These are phyloP conservation scores for Siderastrea siderea DNA, from an alignment of 92 coral and sea anemone species.

Conservation along the genomic window DNA sequence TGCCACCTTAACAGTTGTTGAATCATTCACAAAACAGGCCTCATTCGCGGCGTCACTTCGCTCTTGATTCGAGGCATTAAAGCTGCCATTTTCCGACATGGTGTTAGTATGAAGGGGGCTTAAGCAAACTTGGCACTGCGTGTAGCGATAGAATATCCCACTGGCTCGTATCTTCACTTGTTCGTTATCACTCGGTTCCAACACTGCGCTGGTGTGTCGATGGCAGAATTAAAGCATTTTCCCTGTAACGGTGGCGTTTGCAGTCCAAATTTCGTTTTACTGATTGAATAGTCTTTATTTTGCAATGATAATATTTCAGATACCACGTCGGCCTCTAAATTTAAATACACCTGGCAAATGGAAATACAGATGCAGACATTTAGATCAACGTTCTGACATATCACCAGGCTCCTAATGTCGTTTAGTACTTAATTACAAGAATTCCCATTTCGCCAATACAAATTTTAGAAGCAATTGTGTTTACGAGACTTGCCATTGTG, in stretches of 20 bases:
- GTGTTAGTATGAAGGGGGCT: no score
- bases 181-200: not conserved
- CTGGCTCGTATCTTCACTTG: not conserved
- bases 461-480: not conserved
- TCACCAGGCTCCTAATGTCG: not conserved
- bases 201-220: not conserved
- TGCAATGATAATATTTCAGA: not conserved
- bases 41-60: not conserved
- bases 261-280: not conserved
- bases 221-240: not conserved
- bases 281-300: not conserved
- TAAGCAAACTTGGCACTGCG: not conserved
- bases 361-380: not conserved
- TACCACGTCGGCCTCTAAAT: not conserved
- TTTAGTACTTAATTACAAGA: not conserved
- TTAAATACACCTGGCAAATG: constrained; percentile 7
- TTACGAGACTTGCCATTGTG: no score
- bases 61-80: not conserved
- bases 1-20: constrained; percentile 42
- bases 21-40: constrained; percentile 68
- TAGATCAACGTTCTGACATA: not conserved
- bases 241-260: not conserved
- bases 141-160: not conserved
- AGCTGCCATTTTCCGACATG: not conserved
- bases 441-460: not conserved